Evolutionary conservation across 2,888 invertebrate genomes (phyloP), one percentile per base, ranked within the genome.

Genomic region (Parthenolecanium corni): DNA sequence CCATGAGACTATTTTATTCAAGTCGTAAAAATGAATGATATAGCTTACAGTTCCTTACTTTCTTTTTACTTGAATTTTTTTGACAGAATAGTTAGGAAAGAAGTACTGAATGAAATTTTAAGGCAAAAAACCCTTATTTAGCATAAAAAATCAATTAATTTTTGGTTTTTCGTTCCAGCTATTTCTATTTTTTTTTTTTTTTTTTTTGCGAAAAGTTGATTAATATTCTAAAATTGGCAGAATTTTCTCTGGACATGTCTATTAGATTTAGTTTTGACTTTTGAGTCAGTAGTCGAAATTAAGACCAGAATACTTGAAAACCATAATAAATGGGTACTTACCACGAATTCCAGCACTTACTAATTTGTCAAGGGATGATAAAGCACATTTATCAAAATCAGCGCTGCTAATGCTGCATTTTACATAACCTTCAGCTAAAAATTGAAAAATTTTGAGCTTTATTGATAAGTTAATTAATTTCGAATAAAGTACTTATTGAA

Each of bases 381-480:
- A 4, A 9, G 49, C 38, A 21, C 58, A 58, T 20, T 16, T 21
- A 23, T 36, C 36, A 20, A 58, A 58, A 58, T 51, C 47, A n/a
- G 58, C 6, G 23, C 31, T 38, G n/a, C 38, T 58, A 2, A 38
- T n/a, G 23, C 49, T 49, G 21, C 58, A 58, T 58, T 58, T 58
- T 11, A 31, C 31, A 12, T 20, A 18, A 36, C 23, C 58, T n/a
- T 9, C 4, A 14, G 58, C 58, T 58, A 23, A 23, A 31, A 51
- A 31, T 16, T 14, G n/a, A 25, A 3, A 31, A 25, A 52, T 31
- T 20, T 14, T 51, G 2, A 18, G 46, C 16, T 18, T 14, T 18
- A 9, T 40, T 44, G 18, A 2, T 20, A 16, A 2, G 46, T 16
- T 2, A 5, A 18, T 5, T 44, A n/a, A n/a, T n/a, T n/a, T n/a